Conservation (phyloP, 2,888 invertebrate genomes). For the Lamproptera curius region DNA sequence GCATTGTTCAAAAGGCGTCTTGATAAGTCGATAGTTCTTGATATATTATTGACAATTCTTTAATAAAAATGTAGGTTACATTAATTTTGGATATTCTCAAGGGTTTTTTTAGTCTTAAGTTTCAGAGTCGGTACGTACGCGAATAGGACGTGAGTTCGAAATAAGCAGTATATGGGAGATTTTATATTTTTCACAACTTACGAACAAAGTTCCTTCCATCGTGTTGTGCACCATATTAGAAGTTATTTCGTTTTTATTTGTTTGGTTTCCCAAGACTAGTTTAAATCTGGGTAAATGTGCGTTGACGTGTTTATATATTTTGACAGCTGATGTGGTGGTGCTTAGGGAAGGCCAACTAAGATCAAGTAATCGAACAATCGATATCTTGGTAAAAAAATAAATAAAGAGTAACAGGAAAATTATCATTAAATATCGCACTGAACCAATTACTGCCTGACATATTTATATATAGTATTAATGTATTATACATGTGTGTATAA, state of each 20-base stretch:
- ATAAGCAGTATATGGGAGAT: too few species aligned
- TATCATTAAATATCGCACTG: too few species aligned
- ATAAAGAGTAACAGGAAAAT: too few species aligned
- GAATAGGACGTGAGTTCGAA: not conserved
- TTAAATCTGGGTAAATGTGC: too few species aligned
- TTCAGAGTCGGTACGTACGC: not conserved
- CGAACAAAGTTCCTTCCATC: constrained; percentile 65
- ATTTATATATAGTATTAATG: too few species aligned
- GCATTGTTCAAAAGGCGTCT: not conserved
- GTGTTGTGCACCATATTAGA: constrained; percentile 56
- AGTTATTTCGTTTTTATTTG: constrained; percentile 1
- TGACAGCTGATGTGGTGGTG: constrained; percentile 12
- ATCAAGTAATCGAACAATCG: too few species aligned
- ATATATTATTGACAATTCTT: not conserved
- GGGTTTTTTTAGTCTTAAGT: not conserved
- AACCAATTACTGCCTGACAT: too few species aligned
- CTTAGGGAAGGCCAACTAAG: too few species aligned
- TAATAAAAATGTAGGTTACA: not conserved
- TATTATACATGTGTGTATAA: too few species aligned
- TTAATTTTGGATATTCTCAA: not conserved
- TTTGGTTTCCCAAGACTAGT: too few species aligned
- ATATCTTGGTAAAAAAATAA: too few species aligned
- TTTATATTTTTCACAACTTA: constrained; percentile 38
- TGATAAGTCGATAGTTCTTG: not conserved
- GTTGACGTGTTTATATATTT: constrained; percentile 28